Evolutionary conservation across 2,113 vertebrate genomes (phyloP), one percentile per base, ranked within the genome.

Genomic region (Capreolus pygargus): DNA sequence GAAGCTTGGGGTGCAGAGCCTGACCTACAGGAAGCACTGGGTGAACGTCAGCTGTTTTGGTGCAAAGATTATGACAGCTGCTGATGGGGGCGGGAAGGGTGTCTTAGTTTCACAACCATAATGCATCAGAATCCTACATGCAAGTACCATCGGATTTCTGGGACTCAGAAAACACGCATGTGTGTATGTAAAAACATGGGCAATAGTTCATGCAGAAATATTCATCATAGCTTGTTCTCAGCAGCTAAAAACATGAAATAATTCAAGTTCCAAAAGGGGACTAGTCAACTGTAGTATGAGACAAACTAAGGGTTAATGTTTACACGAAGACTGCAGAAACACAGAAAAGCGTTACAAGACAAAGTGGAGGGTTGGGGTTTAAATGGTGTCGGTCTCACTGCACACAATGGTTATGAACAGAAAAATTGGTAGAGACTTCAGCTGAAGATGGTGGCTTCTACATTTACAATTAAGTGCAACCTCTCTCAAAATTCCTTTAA

Each of bases 61-160:
- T 4, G 13, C 39, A 16, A 3, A 2, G 15, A 3, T 1, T 3
- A 23, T 15, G 0, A 0, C 13, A 16, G n/a, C 39, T 13, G 28
- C 23, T 17, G 33, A 30, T 14, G 27, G 23, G 15, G 30, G 17
- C 3, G 43, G 47, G 23, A 9, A 3, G 7, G n/a, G 5, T 0
- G 25, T 30, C 14, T 9, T 30, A 25, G 21, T 47, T 21, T 39
- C 39, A 28, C 43, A 61, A 17, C 19, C 12, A n/a, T 0, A 14
- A 21, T 0, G 2, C 17, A 7, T 16, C 16, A 1, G 58, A 86
- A 54, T 6, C 43, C 58, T 13, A n/a, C n/a, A 67, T 0, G 3
- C 43, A n/a, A 39, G 25, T 10, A 21, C 7, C 64, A 10, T 10
- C 0, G 33, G 33, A 36, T 36, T 54, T n/a, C 7, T 4, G 27